phyloP scores from a whole-genome alignment of 2,113 vertebrate species.

The Ammodramus savannarum region DNA sequence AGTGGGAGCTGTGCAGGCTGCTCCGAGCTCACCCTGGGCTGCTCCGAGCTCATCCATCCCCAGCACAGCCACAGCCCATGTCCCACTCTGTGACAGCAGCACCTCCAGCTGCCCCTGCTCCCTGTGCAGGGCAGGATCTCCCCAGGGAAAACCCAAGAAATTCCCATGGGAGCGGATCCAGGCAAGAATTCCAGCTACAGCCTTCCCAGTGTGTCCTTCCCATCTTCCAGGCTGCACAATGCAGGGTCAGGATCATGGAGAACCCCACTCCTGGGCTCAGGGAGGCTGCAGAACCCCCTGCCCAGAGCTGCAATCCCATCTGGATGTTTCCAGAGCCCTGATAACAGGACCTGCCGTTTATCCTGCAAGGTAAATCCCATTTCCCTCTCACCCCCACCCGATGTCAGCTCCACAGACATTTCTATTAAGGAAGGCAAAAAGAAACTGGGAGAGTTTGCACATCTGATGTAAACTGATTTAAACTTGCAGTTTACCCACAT shows the following conservation, averaged over 20 bases:
- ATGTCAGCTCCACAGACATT: conserved; percentile 45
- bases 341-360: conserved; percentile 30
- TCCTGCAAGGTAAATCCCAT: conserved; percentile 27
- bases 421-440: conserved; percentile 40
- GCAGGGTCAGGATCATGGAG: fast-evolving
- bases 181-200: neutral
- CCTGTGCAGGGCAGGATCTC: fast-evolving
- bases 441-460: conserved; percentile 13
- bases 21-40: neutral
- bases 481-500: conserved; percentile 64
- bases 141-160: fast-evolving
- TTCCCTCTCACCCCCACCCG: neutral
- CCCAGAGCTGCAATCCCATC: neutral
- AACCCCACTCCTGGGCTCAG: neutral
- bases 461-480: conserved; percentile 60
- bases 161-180: neutral
- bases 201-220: fast-evolving
- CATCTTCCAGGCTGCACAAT: neutral
- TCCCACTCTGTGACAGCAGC: neutral
- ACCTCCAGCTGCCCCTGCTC: neutral
- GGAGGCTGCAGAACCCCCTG: neutral
- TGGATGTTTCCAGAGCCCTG: conserved; percentile 2
- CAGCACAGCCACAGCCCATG: neutral
- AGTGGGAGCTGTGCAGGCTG: neutral
- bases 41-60: fast-evolving